Percentiles rank a stretch among this genome's conserved stretches.
Conservation (phyloP, 2,797 vertebrate species). For the Pelobates cultripes region DNA sequence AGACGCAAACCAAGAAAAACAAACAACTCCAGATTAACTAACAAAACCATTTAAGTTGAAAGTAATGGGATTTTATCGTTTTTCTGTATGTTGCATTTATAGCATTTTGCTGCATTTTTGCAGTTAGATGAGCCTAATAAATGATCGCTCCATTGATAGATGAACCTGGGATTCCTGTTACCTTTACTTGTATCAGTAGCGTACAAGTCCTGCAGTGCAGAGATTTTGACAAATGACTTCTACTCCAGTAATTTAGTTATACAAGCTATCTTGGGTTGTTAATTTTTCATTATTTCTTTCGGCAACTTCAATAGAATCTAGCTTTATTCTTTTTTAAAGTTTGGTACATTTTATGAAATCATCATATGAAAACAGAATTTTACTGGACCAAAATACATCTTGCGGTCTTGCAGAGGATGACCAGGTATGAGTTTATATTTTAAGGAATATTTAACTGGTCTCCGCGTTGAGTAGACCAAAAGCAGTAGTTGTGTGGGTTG, state of each 20-base stretch:
- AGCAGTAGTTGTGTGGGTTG: no score
- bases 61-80: neutral
- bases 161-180: neutral
- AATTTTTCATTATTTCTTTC: conserved; percentile 48
- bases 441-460: no score
- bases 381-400: no score
- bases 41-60: conserved; percentile 2
- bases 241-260: conserved; percentile 45
- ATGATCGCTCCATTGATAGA: conserved; percentile 19
- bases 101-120: neutral
- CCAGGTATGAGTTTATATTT: no score
- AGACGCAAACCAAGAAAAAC: conserved; percentile 1
- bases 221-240: conserved; percentile 43
- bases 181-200: conserved; percentile 20
- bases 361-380: neutral
- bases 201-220: conserved; percentile 17
- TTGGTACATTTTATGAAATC: neutral
- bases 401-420: no score
- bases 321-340: conserved; percentile 8
- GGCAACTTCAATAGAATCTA: conserved; percentile 2
- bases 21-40: conserved; percentile 1
- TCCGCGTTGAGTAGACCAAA: no score
- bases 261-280: conserved; percentile 34
- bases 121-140: neutral
- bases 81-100: neutral